A percentile compares a stretch with the other conserved stretches of the same genome.
These are phyloP conservation scores for Drosophila melanica DNA, from an alignment of 1,140 invertebrate species.

Conservation along the genomic window DNA sequence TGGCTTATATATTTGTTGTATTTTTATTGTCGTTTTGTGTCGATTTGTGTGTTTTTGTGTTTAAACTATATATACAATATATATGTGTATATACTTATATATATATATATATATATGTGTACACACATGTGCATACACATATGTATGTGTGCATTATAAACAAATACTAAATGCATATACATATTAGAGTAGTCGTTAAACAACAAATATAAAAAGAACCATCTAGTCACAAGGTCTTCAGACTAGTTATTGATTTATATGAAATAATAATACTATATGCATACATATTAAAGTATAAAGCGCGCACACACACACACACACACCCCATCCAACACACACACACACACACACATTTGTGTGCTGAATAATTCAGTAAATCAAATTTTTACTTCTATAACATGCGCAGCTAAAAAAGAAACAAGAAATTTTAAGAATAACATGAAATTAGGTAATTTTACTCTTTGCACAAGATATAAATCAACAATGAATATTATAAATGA, in stretches of 20 bases:
- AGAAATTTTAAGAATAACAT: slow-evolving; percentile 19
- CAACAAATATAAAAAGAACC: slow-evolving; percentile 60
- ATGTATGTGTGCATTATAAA: slow-evolving; percentile 23
- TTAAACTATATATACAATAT: slow-evolving; percentile 31
- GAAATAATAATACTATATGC: slow-evolving; percentile 28
- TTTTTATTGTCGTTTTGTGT: slow-evolving; percentile 66
- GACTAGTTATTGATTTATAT: slow-evolving; percentile 81
- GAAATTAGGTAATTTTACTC: slow-evolving; percentile 55
- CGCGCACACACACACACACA: slow-evolving; percentile 22
- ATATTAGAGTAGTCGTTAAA: slow-evolving; percentile 53
- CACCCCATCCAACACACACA: slow-evolving; percentile 28
- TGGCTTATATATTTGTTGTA: slow-evolving; percentile 74
- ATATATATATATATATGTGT: not conserved
- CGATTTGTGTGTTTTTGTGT: slow-evolving; percentile 65
- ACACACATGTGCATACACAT: slow-evolving; percentile 17
- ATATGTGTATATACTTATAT: not conserved
- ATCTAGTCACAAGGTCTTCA: slow-evolving; percentile 82
- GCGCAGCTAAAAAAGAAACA: slow-evolving; percentile 52
- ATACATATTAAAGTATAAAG: slow-evolving; percentile 28
- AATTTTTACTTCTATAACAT: slow-evolving; percentile 50
- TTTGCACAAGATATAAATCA: slow-evolving; percentile 21
- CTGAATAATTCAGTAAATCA: slow-evolving; percentile 50
- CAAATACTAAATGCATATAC: slow-evolving; percentile 46
- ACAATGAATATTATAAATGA: slow-evolving; percentile 14
- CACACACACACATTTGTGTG: slow-evolving; percentile 49